Percentiles rank a stretch among this genome's conserved stretches.
Evolutionary conservation across 1,140 invertebrate species (phyloP).

Genomic region (Branchinecta lindahli): DNA sequence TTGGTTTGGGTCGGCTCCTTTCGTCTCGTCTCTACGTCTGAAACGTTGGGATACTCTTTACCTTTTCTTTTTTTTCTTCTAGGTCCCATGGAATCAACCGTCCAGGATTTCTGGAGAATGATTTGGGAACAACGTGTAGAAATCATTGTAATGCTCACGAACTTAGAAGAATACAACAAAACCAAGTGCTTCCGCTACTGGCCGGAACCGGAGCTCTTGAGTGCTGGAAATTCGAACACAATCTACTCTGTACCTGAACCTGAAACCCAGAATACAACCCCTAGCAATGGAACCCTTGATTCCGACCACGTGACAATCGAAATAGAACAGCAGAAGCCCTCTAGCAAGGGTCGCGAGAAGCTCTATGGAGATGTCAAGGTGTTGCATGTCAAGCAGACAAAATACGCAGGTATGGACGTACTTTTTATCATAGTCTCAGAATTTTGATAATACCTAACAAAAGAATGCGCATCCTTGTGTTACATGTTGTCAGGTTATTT

Average conservation of each 20-base stretch:
- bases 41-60: too few species aligned
- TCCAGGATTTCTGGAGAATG: slow-evolving; percentile 94
- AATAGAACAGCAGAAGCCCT: not conserved
- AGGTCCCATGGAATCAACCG: slow-evolving; percentile 76
- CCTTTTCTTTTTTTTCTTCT: slow-evolving; percentile 20
- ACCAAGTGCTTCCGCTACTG: slow-evolving; percentile 86
- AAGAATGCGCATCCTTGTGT: too few species aligned
- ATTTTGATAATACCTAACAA: not conserved
- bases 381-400: slow-evolving; percentile 54
- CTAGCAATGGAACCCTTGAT: slow-evolving; percentile 13
- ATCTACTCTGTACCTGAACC: slow-evolving; percentile 10
- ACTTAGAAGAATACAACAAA: slow-evolving; percentile 83
- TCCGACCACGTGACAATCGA: not conserved
- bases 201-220: slow-evolving; percentile 42
- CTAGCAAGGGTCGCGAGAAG: slow-evolving; percentile 36
- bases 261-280: slow-evolving; percentile 11
- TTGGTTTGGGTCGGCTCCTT: too few species aligned
- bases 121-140: slow-evolving; percentile 88
- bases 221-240: slow-evolving; percentile 12
- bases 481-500: too few species aligned
- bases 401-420: slow-evolving; percentile 33
- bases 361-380: slow-evolving; percentile 62
- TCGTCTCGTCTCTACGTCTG: too few species aligned
- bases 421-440: slow-evolving; percentile 16
- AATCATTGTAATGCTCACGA: slow-evolving; percentile 84